Conservation (phyloP, 2,888 invertebrate species). For the Tenthredo notha region DNA sequence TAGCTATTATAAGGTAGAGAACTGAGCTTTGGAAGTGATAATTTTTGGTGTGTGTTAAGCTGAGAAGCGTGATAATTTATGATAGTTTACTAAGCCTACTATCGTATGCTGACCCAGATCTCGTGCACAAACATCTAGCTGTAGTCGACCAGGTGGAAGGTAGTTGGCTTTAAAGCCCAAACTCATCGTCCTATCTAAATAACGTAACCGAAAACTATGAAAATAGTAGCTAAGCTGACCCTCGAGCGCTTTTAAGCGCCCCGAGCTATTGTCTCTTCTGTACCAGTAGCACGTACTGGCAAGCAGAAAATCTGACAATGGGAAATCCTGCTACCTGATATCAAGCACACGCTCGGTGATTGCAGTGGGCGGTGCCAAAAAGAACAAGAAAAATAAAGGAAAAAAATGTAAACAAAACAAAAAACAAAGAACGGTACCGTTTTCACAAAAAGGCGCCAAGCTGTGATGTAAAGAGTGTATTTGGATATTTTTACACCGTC, state of each 20-base stretch:
- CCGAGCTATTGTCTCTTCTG: conserved; percentile 28
- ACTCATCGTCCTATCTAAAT: conserved; percentile 46
- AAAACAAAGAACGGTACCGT: not conserved
- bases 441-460: not conserved
- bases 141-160: conserved; percentile 7
- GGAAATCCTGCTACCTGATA: conserved; percentile 2
- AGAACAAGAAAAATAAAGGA: not conserved
- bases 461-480: not conserved
- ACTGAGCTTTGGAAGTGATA: conserved; percentile 6
- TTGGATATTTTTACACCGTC: not conserved
- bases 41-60: conserved; percentile 32
- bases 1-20: not conserved
- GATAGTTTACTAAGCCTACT: conserved; percentile 71
- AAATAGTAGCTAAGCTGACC: conserved; percentile 37
- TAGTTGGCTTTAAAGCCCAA: conserved; percentile 29
- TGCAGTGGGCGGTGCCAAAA: not conserved
- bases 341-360: not conserved
- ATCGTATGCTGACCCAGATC: conserved; percentile 68
- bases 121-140: conserved; percentile 65
- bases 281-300: not conserved
- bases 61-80: conserved; percentile 67
- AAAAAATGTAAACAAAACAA: not conserved
- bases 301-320: conserved; percentile 20
- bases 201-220: conserved; percentile 51
- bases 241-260: not conserved